Base-by-base conservation (phyloP, 1,140 invertebrate genomes). In the Melipona quadrifasciata region DNA sequence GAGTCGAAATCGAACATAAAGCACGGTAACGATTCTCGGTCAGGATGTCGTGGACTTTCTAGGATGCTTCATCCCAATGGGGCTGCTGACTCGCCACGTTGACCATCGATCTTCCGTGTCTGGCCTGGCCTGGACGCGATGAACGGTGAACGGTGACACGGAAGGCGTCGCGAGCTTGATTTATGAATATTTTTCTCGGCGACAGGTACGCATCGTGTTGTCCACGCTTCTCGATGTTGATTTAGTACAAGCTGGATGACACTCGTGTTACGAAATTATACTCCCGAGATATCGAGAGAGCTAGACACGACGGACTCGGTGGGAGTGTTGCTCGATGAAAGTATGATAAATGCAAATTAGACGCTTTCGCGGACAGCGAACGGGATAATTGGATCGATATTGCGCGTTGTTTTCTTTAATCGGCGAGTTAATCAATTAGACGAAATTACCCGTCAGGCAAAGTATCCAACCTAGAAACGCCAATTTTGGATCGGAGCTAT, bases 11-110 rank as follows among this genome's bases (percentile, higher is more conserved):
- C 68, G 68, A 78, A 85, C 76, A 75, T 89, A 89, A 83, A 90
- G 79, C 86, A 89, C 87, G 83, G 75, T 61, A 81, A 89, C 83
- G 90, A 90, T 91, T 90, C 89, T 85, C 89, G 89, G 90, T 89
- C 84, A 90, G 86, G 90, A 91, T 90, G 87, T 90, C 90, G 87
- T 64, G n/a, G 84, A 89, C 81, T 89, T 89, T 89, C 88, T 89
- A 89, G 86, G 87, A 80, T 86, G 53, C 72, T 55, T 70, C 83
- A 68, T 53, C 64, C 39, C 39, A 47, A 47, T 47, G 67, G 58
- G 57, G n/a, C 39, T 34, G 68, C 39, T 34, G 68, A 21, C 21
- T 34, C 34, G 39, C 39, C 24, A n/a, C 17, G 16, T 82, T 71
- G 87, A 89, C 76, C 79, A 81, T 65, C 83, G 82, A 84, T 79